These are phyloP conservation scores for Kryphioiulus occultus DNA, from an alignment of 2,888 invertebrate species.

Conservation along the genomic window DNA sequence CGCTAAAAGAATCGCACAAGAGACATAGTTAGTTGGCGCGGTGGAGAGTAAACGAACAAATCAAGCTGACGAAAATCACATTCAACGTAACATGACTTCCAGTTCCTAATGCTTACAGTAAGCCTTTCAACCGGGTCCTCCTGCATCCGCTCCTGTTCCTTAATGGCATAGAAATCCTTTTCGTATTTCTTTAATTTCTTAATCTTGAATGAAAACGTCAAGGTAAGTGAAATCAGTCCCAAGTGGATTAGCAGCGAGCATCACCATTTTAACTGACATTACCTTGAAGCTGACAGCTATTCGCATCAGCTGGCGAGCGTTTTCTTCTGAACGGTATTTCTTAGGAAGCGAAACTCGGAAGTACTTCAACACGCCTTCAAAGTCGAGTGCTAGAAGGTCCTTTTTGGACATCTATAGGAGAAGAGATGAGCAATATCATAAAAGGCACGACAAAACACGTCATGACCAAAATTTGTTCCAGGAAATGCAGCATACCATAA, in stretches of 20 bases:
- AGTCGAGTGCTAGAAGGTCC: conserved; percentile 90
- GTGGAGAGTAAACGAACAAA: background rate
- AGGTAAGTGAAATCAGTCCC: background rate
- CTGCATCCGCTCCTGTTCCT: conserved; percentile 66
- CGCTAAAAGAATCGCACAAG: conserved; percentile 55
- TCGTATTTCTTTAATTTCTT: conserved; percentile 95
- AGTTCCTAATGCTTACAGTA: conserved; percentile 59
- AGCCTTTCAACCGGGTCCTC: conserved; percentile 66
- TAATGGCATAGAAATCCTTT: conserved; percentile 81
- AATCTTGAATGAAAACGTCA: conserved; percentile 53
- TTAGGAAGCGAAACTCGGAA: conserved; percentile 97
- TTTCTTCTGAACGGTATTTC: conserved; percentile 90
- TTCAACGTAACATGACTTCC: background rate
- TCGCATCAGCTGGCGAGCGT: conserved; percentile 87
- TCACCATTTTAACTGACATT: background rate
- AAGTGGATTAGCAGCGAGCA: background rate
- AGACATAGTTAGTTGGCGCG: conserved; percentile 4
- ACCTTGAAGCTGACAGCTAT: conserved; percentile 90
- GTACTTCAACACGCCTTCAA: conserved; percentile 97
- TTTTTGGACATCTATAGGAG: conserved; percentile 75
- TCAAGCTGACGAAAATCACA: background rate
- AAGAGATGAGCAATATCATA: background rate
- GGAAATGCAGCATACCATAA: conserved; percentile 72
- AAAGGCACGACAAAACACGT: background rate
- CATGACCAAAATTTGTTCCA: background rate